Evolutionary conservation across 2,797 vertebrate species (phyloP), one percentile per base, ranked within the genome.

Genomic region (Acanthurus lineatus): DNA sequence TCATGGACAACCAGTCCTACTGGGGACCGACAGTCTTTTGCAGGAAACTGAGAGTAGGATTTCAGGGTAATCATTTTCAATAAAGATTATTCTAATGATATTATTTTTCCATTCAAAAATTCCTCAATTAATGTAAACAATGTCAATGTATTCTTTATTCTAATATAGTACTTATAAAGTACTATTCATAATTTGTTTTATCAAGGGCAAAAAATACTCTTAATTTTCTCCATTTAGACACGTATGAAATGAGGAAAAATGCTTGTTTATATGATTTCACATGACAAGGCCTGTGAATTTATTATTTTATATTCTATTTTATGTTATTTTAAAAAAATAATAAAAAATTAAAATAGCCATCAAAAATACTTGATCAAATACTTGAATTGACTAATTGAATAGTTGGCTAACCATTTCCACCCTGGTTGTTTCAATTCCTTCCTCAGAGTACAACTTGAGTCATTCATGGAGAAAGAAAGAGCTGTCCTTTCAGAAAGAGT

Each of bases 1-100:
- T 60, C 77, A 77, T 35, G 62, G 11, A 72, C 40, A 73, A 66
- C 20, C 32, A 0, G 49, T 76, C 16, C 35, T 49, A 53, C 45
- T 56, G 9, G 10, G 6, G 38, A 74, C 56, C 9, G 44, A 28
- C 60, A 35, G 20, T 28, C 59, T 61, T 22, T 47, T 28, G 48
- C 25, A 51, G 19, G 28, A 57, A 47, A 52, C 22, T 54, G 19
- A 11, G 44, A 69, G 25, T 9, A 53, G 45, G 12, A 57, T 2
- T 53, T 44, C 28, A 32, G 28, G 16, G 42, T 0, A 63, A 5
- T 49, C 47, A 51, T 28, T 28, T 51, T 45, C n/a, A 60, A 10
- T 28, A 32, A 2, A 32, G 28, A 51, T 6, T 4, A 58, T 19
- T 49, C 14, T 7, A 49, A 10, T 51, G 2, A 49, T 38, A 38